Conservation (phyloP, 2,797 vertebrate species). For the Morus bassanus region DNA sequence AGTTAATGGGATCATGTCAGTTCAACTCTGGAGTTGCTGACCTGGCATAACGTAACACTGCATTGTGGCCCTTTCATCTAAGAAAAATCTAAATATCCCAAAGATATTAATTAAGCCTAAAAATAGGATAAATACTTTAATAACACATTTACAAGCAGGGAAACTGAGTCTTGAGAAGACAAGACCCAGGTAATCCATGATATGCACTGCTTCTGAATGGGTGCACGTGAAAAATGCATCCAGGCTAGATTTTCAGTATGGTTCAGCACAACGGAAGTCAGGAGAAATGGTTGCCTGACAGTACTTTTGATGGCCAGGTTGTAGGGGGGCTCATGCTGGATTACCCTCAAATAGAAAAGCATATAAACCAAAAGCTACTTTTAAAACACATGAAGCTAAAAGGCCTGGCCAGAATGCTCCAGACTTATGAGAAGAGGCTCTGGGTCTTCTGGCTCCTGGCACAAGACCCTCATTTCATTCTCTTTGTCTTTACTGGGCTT, state of each 20-base stretch:
- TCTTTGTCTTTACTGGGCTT: background rate
- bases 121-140: background rate
- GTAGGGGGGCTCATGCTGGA: background rate
- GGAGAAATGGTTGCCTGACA: background rate
- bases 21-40: background rate
- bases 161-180: background rate
- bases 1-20: background rate
- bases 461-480: background rate
- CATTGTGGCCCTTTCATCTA: background rate
- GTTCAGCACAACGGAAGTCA: background rate
- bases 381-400: background rate
- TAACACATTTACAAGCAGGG: background rate
- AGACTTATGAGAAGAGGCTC: background rate
- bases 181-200: background rate
- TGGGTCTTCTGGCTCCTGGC: background rate
- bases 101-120: background rate
- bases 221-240: background rate
- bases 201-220: background rate
- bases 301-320: background rate
- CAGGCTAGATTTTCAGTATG: background rate
- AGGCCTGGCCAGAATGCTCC: background rate
- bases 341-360: background rate
- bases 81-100: background rate
- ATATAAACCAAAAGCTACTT: background rate
- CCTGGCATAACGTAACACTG: background rate